Evolutionary conservation across 2,113 vertebrate genomes (phyloP).

Genomic region (Zapus hudsonius): DNA sequence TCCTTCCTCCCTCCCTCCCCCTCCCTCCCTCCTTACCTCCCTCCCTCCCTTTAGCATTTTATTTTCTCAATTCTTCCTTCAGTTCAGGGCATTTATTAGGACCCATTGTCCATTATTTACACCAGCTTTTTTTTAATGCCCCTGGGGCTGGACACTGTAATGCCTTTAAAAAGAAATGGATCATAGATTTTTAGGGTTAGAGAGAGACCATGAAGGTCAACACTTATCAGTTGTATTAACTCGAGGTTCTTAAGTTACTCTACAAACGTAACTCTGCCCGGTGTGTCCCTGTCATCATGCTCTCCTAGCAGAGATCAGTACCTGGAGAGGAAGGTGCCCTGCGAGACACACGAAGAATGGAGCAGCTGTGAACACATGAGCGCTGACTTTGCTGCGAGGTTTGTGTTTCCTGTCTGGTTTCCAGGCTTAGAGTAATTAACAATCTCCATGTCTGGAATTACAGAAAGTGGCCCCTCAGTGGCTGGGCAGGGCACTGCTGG

Average conservation of each 20-base stretch:
- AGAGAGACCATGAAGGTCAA: constrained; percentile 32
- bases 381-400: not conserved
- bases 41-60: not conserved
- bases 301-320: not conserved
- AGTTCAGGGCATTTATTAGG: constrained; percentile 16
- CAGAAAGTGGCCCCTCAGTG: not conserved
- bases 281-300: too few relatives aligned
- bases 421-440: not conserved
- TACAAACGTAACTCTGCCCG: not conserved
- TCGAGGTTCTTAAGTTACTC: constrained; percentile 13
- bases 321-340: not conserved
- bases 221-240: constrained; percentile 55
- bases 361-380: not conserved
- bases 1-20: too few relatives aligned
- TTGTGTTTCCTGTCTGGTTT: not conserved
- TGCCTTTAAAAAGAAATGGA: not conserved
- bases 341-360: constrained; percentile 2
- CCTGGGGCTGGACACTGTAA: constrained; percentile 29
- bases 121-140: constrained; percentile 8
- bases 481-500: not conserved
- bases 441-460: not conserved
- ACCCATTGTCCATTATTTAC: constrained; percentile 8
- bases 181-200: constrained; percentile 44
- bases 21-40: not conserved
- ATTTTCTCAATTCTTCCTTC: not conserved